Evolutionary conservation across 2,888 invertebrate genomes (phyloP).

Genomic region (Quadriops clusia): DNA sequence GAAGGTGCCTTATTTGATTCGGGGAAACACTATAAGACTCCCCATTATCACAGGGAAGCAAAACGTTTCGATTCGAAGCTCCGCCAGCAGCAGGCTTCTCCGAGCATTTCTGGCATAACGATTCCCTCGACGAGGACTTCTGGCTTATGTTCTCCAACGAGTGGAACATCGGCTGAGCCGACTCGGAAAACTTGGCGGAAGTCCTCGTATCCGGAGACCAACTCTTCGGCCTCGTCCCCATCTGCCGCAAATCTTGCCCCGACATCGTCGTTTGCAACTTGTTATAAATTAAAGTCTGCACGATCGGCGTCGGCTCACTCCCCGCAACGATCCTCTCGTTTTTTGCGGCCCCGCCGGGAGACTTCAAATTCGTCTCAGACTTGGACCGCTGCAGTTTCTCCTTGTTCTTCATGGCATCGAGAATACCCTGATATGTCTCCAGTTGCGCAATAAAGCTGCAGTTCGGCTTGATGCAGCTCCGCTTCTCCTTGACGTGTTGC

Average conservation of each 20-base stretch:
- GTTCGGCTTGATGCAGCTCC: constrained; percentile 94
- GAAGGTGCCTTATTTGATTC: constrained; percentile 76
- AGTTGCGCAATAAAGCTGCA: constrained; percentile 87
- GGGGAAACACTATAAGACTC: constrained; percentile 82
- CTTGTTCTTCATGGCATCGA: constrained; percentile 93
- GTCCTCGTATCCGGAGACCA: constrained; percentile 49
- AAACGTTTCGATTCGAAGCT: constrained; percentile 52
- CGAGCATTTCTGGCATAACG: constrained; percentile 12
- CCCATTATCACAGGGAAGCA: constrained; percentile 77
- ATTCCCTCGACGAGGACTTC: constrained; percentile 23
- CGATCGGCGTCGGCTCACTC: constrained; percentile 49
- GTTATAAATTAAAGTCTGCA: constrained; percentile 39
- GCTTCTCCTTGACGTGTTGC: constrained; percentile 78
- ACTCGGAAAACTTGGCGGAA: constrained; percentile 42
- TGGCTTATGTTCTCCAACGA: constrained; percentile 53
- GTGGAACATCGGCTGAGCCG: constrained; percentile 46
- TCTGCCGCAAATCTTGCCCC: constrained; percentile 23
- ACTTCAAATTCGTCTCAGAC: constrained; percentile 82
- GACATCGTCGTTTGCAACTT: constrained; percentile 17
- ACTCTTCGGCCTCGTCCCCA: constrained; percentile 35
- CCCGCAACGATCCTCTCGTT: constrained; percentile 45
- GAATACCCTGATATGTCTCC: constrained; percentile 86
- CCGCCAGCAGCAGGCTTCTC: constrained; percentile 19
- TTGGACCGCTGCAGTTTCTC: constrained; percentile 86
- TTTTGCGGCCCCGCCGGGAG: constrained; percentile 44